Percentiles rank a stretch among this genome's conserved stretches.
Evolutionary conservation across 2,888 invertebrate species (phyloP).

Genomic region (Oxystoma pomonae): DNA sequence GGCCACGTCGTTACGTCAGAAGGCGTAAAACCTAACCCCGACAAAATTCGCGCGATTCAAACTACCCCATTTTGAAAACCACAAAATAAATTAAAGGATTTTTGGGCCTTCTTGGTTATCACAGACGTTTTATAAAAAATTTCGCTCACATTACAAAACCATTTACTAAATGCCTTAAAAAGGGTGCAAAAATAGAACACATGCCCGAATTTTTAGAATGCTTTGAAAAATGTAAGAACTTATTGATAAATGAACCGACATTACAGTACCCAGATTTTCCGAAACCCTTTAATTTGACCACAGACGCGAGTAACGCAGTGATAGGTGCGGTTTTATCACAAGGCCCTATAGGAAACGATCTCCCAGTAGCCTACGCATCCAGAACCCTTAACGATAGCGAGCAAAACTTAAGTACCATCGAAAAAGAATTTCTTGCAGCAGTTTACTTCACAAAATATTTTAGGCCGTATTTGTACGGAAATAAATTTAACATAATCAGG

Average conservation of each 20-base stretch:
- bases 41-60: conserved; percentile 13
- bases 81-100: conserved; percentile 23
- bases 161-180: conserved; percentile 17
- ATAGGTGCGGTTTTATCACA: neutral
- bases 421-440: too few relatives aligned
- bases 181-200: neutral
- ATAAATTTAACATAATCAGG: conserved; percentile 38
- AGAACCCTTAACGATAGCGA: conserved; percentile 39
- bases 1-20: too few relatives aligned
- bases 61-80: conserved; percentile 17
- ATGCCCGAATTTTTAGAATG: neutral
- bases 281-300: conserved; percentile 33
- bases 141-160: conserved; percentile 20
- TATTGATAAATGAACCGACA: too few relatives aligned
- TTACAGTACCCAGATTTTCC: conserved; percentile 36
- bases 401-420: too few relatives aligned
- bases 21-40: too few relatives aligned
- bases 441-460: too few relatives aligned
- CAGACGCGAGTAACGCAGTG: conserved; percentile 37
- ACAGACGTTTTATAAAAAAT: conserved; percentile 20
- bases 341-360: conserved; percentile 30
- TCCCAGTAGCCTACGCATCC: conserved; percentile 39
- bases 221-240: too few relatives aligned
- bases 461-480: too few relatives aligned
- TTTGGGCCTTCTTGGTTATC: conserved; percentile 23